Conservation (phyloP, 2,113 vertebrate species). For the Antechinus flavipes region DNA sequence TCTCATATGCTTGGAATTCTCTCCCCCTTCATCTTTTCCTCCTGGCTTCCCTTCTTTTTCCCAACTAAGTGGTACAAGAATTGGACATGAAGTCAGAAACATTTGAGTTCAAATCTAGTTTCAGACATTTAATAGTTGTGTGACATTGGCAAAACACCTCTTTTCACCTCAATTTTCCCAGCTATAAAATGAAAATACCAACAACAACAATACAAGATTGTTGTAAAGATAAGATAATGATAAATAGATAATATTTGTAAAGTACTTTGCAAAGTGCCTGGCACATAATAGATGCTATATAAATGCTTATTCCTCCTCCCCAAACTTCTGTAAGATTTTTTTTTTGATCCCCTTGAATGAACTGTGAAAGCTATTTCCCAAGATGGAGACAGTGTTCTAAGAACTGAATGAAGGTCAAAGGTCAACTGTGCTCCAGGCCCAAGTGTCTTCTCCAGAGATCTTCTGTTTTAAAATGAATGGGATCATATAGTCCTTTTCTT, state of each 20-base stretch:
- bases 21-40: neutral
- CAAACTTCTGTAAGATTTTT: neutral
- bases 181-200: neutral
- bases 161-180: neutral
- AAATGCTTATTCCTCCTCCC: no score
- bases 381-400: no score
- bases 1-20: neutral
- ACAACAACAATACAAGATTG: no score
- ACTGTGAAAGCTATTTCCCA: no score
- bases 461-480: no score
- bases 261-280: neutral
- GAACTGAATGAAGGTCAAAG: no score
- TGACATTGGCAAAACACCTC: neutral
- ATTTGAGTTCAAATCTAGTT: neutral
- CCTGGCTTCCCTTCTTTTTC: neutral
- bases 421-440: no score
- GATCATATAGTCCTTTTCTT: no score
- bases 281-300: neutral
- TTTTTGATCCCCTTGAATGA: no score
- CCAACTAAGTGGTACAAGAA: no score
- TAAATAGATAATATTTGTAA: neutral
- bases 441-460: no score
- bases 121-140: neutral
- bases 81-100: no score
- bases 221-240: neutral